Percentiles rank a stretch among this genome's conserved stretches.
phyloP scores from a whole-genome alignment of 2,888 invertebrate species.

The Listrodromus nycthemerus region DNA sequence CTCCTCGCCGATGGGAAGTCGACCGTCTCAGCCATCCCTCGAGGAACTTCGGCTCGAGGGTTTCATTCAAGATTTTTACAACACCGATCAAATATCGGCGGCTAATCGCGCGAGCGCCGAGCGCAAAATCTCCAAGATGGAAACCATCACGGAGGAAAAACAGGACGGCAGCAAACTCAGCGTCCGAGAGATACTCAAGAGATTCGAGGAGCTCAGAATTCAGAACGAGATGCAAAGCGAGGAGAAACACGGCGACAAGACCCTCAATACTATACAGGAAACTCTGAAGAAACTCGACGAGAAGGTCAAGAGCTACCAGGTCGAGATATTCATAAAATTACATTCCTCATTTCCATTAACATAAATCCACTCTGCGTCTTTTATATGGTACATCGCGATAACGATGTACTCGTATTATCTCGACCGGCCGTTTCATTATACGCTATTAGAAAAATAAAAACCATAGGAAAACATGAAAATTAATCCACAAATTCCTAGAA shows the following conservation, averaged over 20 bases:
- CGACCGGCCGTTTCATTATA: slow-evolving; percentile 52
- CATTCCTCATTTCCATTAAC: background rate
- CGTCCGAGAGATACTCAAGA: slow-evolving; percentile 92
- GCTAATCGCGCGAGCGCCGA: slow-evolving; percentile 72
- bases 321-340: slow-evolving; percentile 68
- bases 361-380: slow-evolving; percentile 1
- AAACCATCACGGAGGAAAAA: slow-evolving; percentile 92
- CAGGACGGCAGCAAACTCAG: slow-evolving; percentile 91
- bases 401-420: slow-evolving; percentile 41
- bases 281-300: slow-evolving; percentile 84
- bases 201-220: slow-evolving; percentile 90
- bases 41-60: slow-evolving; percentile 78
- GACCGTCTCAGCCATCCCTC: slow-evolving; percentile 63
- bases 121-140: slow-evolving; percentile 86
- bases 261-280: slow-evolving; percentile 83
- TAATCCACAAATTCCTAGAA: slow-evolving; percentile 33
- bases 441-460: slow-evolving; percentile 35
- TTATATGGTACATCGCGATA: background rate
- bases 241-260: slow-evolving; percentile 80
- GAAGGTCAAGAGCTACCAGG: slow-evolving; percentile 84
- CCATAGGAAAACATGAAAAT: slow-evolving; percentile 42
- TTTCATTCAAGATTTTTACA: slow-evolving; percentile 80
- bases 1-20: slow-evolving; percentile 66
- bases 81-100: slow-evolving; percentile 76
- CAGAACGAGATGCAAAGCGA: slow-evolving; percentile 74